phyloP scores from a whole-genome alignment of 2,888 invertebrate genomes.

The Mythimna impura region DNA sequence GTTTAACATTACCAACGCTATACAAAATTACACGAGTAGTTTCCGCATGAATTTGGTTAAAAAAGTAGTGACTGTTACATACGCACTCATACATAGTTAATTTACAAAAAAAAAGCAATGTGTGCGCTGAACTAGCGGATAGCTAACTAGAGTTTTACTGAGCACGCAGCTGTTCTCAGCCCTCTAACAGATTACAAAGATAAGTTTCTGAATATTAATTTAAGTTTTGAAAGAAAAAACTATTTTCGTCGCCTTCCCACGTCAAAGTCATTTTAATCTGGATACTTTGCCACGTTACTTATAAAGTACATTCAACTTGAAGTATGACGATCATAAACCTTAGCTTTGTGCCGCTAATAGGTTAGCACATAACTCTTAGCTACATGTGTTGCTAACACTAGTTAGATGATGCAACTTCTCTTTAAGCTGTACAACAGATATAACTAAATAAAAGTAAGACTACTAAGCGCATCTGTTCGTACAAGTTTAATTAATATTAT shows the following conservation, averaged over 20 bases:
- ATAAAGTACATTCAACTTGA: conserved; percentile 10
- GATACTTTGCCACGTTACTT: background rate
- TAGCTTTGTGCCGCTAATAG: conserved; percentile 10
- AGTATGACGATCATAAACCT: background rate
- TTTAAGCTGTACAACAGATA: background rate
- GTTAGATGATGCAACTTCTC: conserved; percentile 9
- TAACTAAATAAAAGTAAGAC: background rate
- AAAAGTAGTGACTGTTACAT: background rate
- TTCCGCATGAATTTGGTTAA: background rate
- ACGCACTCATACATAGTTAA: background rate
- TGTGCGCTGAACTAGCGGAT: background rate
- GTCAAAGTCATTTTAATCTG: background rate
- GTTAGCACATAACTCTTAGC: conserved; percentile 2
- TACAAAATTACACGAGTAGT: conserved; percentile 2
- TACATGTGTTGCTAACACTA: conserved; percentile 16
- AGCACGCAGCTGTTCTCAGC: background rate
- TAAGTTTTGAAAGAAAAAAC: background rate
- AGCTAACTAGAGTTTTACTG: conserved; percentile 5
- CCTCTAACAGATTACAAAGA: background rate
- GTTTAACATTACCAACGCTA: conserved; percentile 10
- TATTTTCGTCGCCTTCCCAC: background rate
- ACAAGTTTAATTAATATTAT: background rate
- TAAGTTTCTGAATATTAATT: background rate
- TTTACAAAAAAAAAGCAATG: no score
- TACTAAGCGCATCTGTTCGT: conserved; percentile 6